Evolutionary conservation across 2,113 vertebrate species (phyloP).

Genomic region (Syrmaticus mikado): DNA sequence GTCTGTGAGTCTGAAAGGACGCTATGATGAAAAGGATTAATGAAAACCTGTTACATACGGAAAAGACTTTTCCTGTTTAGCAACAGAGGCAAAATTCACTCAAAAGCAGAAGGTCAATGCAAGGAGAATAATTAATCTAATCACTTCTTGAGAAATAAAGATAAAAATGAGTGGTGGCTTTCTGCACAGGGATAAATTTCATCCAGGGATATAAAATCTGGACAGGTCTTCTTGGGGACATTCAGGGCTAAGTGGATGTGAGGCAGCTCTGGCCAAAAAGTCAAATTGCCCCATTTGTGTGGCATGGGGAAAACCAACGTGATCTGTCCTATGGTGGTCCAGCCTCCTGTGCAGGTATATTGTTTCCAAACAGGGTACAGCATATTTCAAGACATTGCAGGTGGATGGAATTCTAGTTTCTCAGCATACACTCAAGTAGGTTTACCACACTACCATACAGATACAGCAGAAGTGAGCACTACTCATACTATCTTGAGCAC

Average conservation of each 20-base stretch:
- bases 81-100: conserved; percentile 7
- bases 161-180: neutral
- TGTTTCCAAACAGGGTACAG: neutral
- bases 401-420: neutral
- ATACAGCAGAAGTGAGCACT: neutral
- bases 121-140: neutral
- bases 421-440: neutral
- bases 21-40: neutral
- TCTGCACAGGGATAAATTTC: neutral
- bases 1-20: neutral
- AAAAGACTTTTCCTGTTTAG: neutral
- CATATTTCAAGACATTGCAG: neutral
- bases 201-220: neutral
- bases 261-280: neutral
- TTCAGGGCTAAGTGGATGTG: neutral
- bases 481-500: neutral
- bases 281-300: neutral
- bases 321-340: neutral
- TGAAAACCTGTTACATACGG: neutral
- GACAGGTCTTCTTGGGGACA: neutral
- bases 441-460: neutral
- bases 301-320: neutral
- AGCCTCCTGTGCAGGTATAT: neutral
- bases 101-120: neutral
- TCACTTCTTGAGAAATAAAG: neutral